Conservation (phyloP, 2,888 invertebrate species). For the Colletes collaris region DNA sequence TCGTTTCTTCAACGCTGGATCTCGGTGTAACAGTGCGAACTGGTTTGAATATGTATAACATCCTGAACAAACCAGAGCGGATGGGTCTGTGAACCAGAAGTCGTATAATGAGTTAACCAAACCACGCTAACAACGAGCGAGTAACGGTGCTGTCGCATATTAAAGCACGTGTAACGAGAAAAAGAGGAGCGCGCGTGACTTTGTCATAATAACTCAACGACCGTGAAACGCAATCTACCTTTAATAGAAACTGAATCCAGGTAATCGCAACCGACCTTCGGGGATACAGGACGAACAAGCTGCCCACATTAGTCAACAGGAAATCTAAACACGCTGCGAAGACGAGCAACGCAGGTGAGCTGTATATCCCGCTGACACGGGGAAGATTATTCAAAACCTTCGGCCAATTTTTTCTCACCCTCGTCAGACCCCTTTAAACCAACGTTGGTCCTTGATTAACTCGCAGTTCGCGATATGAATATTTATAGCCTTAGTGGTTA, state of each 20-base stretch:
- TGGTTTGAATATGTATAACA: conserved; percentile 30
- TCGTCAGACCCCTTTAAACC: conserved; percentile 48
- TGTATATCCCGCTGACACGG: conserved; percentile 11
- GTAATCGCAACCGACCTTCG: not conserved
- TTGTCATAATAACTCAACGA: conserved; percentile 29
- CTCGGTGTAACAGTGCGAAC: not conserved
- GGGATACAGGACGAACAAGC: not conserved
- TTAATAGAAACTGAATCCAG: not conserved
- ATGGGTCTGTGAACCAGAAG: conserved; percentile 28
- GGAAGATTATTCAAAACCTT: conserved; percentile 48
- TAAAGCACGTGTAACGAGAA: conserved; percentile 19
- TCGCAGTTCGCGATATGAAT: conserved; percentile 58
- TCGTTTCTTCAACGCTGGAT: not conserved
- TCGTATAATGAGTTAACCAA: conserved; percentile 15
- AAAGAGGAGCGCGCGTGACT: conserved; percentile 9
- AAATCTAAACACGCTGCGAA: conserved; percentile 20
- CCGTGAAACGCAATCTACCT: not conserved
- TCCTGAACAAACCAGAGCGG: conserved; percentile 12
- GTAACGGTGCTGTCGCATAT: conserved; percentile 25
- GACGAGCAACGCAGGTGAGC: conserved; percentile 37
- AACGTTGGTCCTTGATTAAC: conserved; percentile 60
- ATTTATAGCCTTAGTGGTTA: conserved; percentile 51
- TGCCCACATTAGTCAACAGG: not conserved
- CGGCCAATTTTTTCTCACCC: conserved; percentile 36
- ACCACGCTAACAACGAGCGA: conserved; percentile 28